Evolutionary conservation across 2,797 vertebrate species (phyloP).

Genomic region (Artibeus jamaicensis): DNA sequence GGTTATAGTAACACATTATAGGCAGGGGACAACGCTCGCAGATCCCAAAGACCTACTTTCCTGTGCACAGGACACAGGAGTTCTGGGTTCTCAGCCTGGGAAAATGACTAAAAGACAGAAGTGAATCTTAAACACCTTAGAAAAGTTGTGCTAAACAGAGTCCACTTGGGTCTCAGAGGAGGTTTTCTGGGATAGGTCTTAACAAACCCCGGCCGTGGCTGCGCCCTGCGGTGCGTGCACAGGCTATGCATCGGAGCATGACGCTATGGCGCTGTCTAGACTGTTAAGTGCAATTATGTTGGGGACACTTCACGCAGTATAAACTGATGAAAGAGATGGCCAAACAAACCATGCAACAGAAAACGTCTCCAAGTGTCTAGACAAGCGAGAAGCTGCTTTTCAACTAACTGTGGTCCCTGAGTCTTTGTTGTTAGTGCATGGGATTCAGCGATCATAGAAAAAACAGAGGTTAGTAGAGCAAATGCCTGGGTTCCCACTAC

Average conservation of each 20-base stretch:
- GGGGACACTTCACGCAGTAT: neutral
- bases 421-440: neutral
- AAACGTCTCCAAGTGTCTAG: neutral
- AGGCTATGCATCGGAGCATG: fast-evolving
- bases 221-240: neutral
- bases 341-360: neutral
- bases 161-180: neutral
- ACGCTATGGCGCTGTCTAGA: neutral
- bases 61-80: neutral
- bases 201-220: fast-evolving
- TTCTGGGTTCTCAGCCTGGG: neutral
- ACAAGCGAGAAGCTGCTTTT: neutral
- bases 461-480: neutral
- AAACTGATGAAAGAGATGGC: neutral
- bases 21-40: neutral
- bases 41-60: neutral
- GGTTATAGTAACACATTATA: neutral
- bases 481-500: neutral
- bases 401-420: neutral
- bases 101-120: neutral
- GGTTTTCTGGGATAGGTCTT: neutral
- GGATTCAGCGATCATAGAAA: neutral
- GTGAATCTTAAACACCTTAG: neutral
- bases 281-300: no score
- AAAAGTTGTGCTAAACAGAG: neutral